Evolutionary conservation across 1,140 invertebrate species (phyloP), one percentile per base, ranked within the genome.

Genomic region (Pachypeltis micranthus): DNA sequence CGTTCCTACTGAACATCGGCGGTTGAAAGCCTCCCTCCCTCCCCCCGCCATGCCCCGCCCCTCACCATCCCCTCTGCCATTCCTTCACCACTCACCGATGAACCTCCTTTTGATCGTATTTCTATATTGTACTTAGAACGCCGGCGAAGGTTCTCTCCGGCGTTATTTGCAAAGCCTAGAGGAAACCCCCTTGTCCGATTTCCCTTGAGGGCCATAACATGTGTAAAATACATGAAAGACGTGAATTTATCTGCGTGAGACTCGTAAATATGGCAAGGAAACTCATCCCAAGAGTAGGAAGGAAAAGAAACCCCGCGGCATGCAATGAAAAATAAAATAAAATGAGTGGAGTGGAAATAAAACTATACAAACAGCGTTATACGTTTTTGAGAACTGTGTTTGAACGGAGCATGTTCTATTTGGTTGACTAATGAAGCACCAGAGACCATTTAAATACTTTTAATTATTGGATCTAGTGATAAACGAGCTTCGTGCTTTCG

Each of bases 221-320:
- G 47, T 51, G 47, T 51, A 51, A 51, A 51, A 51, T 51, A 51
- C 47, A 51, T 51, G 47, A 21, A 51, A 51, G 47, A 51, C 47
- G 47, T 51, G 47, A 51, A 51, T 51, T 14, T 51, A 51, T 51
- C 47, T 51, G 19, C 47, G 12, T 21, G 10, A 3, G 21, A 3
- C 47, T 51, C 47, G 47, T 51, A 51, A 51, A 51, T 51, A 51
- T 51, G 47, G 47, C 47, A 51, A 21, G 10, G 10, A 21, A 51
- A 21, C 47, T 51, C 47, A 51, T 51, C 21, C 47, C 7, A 21
- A 7, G 7, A 10, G 7, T 10, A 4, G 47, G 23, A 51, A 51
- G 21, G 23, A 51, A 21, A 21, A 21, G 23, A 51, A 21, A 51
- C 4, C 23, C 47, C 19, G n/a, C n/a, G n/a, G n/a, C n/a, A n/a